Base-by-base conservation (phyloP, 2,888 invertebrate species). In the Osmoderma eremita region DNA sequence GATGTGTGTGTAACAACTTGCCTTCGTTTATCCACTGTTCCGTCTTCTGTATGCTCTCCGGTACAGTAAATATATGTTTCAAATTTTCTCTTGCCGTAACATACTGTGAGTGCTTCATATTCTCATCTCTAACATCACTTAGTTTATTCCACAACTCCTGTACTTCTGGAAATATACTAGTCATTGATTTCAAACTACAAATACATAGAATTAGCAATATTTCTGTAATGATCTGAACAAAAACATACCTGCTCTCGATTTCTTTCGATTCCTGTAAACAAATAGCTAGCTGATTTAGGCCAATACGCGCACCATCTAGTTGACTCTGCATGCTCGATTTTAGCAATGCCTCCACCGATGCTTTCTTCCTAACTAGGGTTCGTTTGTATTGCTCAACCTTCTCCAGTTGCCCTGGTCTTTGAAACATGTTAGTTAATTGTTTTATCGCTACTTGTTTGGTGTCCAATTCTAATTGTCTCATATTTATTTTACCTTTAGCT, bases 291-390 rank as follows among this genome's bases (percentile, higher is more conserved):
- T 98, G 94, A 75, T 92, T 92, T 15, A 99, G 87, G 0, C 98
- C 98, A 10, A 94, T 93, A 74, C 94, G 89, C 0, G 99, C 98
- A 0, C 97, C 98, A 83, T 99, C 98, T 63, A 99, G 84, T 83
- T 99, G 98, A 70, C 97, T 95, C 81, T 99, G 98, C 86, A 99
- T 95, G 0, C 97, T 97, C n/a, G 98, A 97, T 83, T 98, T 98
- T 18, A 99, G 80, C 87, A 95, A 92, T 0, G 95, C 95, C 81
- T 97, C 97, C 6, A 96, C 94, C 2, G 96, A 95, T 0, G 93
- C 92, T 84, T 95, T 92, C 75, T 93, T 92, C 67, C 92, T 86
- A 8, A 88, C 86, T 68, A 91, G 89, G 75, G 91, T 83, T 71
- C 90, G 87, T 79, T 91, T 91, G 75, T 91, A 91, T 78, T 92